A percentile compares a stretch with the other conserved stretches of the same genome.
Evolutionary conservation across 2,113 vertebrate species (phyloP).

Genomic region (Microcebus lehilahytsara): DNA sequence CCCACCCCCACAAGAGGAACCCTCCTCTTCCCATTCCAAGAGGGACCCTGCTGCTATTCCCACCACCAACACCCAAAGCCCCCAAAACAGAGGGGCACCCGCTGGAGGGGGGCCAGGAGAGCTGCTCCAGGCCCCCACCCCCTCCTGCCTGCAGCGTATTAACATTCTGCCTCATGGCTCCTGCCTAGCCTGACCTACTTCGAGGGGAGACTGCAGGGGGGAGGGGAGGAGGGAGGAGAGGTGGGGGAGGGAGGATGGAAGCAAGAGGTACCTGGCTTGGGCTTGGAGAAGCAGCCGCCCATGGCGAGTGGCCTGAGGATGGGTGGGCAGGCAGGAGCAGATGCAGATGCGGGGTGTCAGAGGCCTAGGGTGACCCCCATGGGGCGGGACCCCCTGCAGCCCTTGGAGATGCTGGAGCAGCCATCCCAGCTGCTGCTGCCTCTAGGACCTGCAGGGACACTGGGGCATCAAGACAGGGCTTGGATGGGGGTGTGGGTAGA

Average conservation of each 20-base stretch:
- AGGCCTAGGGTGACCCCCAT: constrained; percentile 11
- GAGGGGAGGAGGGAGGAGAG: neutral
- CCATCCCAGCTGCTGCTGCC: constrained; percentile 36
- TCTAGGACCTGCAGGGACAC: constrained; percentile 19
- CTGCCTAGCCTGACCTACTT: constrained; percentile 80
- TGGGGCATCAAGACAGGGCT: neutral
- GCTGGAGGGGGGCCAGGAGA: constrained; percentile 86
- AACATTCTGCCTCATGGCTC: constrained; percentile 73
- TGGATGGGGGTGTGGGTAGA: neutral
- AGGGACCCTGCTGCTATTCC: neutral
- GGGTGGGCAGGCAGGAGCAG: neutral
- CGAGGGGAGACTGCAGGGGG: constrained; percentile 71
- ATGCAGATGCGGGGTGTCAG: neutral
- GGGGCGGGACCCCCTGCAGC: neutral
- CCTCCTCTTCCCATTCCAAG: neutral
- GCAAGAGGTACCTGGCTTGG: constrained; percentile 90
- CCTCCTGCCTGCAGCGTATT: constrained; percentile 87
- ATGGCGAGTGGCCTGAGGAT: constrained; percentile 76
- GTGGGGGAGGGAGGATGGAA: neutral
- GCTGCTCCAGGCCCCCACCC: constrained; percentile 81
- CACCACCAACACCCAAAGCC: constrained; percentile 84
- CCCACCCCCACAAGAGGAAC: neutral
- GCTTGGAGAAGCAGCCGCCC: constrained; percentile 99
- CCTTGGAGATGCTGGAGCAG: neutral
- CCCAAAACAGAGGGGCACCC: constrained; percentile 89